Percentiles rank a stretch among this genome's conserved stretches.
phyloP scores from a whole-genome alignment of 2,888 invertebrate genomes.

The Abrostola triplasia region DNA sequence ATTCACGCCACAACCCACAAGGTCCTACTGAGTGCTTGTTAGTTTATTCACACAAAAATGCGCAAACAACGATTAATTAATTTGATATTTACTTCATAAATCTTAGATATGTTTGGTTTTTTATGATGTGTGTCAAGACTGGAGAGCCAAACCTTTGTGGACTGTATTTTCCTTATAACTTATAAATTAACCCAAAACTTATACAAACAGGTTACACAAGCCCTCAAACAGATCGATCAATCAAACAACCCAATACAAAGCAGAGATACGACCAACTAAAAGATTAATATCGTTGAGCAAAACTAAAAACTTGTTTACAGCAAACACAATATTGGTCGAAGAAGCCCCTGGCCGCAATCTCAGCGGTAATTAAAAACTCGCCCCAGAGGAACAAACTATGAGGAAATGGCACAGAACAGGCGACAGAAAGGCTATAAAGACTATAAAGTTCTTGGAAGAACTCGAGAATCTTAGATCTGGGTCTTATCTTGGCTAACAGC shows the following conservation, averaged over 20 bases:
- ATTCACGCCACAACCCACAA: neutral
- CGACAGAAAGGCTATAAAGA: slow-evolving; percentile 31
- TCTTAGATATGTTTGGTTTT: too few relatives aligned
- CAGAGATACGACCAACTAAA: slow-evolving; percentile 24
- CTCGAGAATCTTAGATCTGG: slow-evolving; percentile 35
- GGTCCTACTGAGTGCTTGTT: neutral
- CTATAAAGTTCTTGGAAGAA: slow-evolving; percentile 27
- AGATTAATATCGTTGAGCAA: slow-evolving; percentile 51
- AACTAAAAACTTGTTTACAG: slow-evolving; percentile 62
- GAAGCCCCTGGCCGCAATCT: slow-evolving; percentile 62
- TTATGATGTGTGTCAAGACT: neutral
- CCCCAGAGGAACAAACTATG: slow-evolving; percentile 55
- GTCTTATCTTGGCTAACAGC: slow-evolving; percentile 20
- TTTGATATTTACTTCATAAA: too few relatives aligned
- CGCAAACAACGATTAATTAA: too few relatives aligned
- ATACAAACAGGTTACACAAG: neutral
- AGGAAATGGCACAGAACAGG: slow-evolving; percentile 41
- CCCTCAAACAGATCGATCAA: slow-evolving; percentile 13
- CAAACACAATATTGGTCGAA: slow-evolving; percentile 60
- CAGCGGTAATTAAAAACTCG: slow-evolving; percentile 75
- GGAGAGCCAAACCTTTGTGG: neutral
- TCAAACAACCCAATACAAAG: slow-evolving; percentile 28
- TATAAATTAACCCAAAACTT: neutral
- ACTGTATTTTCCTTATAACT: neutral
- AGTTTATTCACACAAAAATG: neutral